Percentiles rank a stretch among this genome's conserved stretches.
These are phyloP conservation scores for Oryctes rhinoceros DNA, from an alignment of 1,140 invertebrate genomes.

Conservation along the genomic window DNA sequence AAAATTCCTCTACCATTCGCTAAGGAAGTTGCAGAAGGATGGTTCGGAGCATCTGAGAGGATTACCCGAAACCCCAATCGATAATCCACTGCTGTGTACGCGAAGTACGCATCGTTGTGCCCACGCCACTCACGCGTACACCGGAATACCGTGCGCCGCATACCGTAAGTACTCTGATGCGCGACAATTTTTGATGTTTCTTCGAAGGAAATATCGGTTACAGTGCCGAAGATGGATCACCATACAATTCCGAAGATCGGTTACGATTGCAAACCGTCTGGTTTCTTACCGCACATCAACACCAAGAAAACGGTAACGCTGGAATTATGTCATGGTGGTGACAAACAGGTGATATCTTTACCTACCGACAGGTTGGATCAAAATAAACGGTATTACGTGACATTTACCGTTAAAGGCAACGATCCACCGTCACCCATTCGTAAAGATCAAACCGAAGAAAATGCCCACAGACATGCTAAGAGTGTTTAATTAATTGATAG, in stretches of 20 bases:
- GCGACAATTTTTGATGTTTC: not conserved
- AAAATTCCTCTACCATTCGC: slow-evolving; percentile 88
- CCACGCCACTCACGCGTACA: slow-evolving; percentile 90
- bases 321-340: slow-evolving; percentile 80
- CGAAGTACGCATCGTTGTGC: slow-evolving; percentile 86
- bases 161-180: slow-evolving; percentile 72
- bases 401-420: slow-evolving; percentile 82
- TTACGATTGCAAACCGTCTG: slow-evolving; percentile 61
- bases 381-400: slow-evolving; percentile 89
- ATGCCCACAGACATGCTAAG: slow-evolving; percentile 57
- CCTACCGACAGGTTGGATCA: slow-evolving; percentile 85
- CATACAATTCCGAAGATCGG: slow-evolving; percentile 77
- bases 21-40: slow-evolving; percentile 78
- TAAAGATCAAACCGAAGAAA: slow-evolving; percentile 46
- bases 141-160: slow-evolving; percentile 84
- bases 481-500: slow-evolving; percentile 50
- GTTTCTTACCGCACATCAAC: slow-evolving; percentile 70
- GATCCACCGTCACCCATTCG: slow-evolving; percentile 46
- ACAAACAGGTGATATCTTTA: slow-evolving; percentile 84
- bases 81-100: slow-evolving; percentile 76
- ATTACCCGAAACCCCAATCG: slow-evolving; percentile 65
- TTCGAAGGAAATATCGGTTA: slow-evolving; percentile 51
- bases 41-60: slow-evolving; percentile 71
- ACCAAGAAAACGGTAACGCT: slow-evolving; percentile 71
- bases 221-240: slow-evolving; percentile 77